Percentiles rank a stretch among this genome's conserved stretches.
Evolutionary conservation across 2,113 vertebrate species (phyloP).

Genomic region (Rhodinocichla rosea): DNA sequence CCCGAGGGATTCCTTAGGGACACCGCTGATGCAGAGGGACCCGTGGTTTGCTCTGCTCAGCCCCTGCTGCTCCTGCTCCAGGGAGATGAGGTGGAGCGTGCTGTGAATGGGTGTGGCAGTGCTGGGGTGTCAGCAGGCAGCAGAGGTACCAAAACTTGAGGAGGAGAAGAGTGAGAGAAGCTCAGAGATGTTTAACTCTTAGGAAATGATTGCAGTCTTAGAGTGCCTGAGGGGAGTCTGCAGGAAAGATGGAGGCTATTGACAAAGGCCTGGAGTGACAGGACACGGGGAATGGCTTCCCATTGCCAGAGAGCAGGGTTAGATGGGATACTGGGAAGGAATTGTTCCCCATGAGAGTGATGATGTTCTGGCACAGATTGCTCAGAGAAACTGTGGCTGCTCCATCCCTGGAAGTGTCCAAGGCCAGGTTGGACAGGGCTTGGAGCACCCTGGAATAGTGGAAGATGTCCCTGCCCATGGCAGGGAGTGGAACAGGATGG

Average conservation of each 20-base stretch:
- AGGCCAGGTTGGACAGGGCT: fast-evolving
- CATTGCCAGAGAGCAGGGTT: background rate
- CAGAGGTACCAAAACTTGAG: background rate
- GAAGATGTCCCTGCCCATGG: background rate
- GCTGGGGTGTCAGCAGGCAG: background rate
- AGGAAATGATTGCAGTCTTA: background rate
- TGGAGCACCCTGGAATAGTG: background rate
- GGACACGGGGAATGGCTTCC: background rate
- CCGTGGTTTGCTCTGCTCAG: background rate
- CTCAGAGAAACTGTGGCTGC: fast-evolving
- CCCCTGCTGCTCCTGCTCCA: background rate
- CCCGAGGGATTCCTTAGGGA: background rate
- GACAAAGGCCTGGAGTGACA: background rate
- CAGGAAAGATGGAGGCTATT: background rate
- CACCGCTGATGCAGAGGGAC: too few relatives aligned
- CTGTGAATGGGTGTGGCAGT: too few relatives aligned
- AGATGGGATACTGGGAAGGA: background rate
- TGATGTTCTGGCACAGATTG: background rate
- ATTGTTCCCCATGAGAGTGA: background rate
- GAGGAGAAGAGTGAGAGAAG: background rate
- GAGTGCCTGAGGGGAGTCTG: background rate
- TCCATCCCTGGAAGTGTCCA: background rate
- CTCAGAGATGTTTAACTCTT: background rate
- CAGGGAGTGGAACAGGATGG: background rate
- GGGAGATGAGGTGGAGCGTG: background rate